Base-by-base conservation (phyloP, 2,113 vertebrate genomes). In the Nannobrachium achirus region DNA sequence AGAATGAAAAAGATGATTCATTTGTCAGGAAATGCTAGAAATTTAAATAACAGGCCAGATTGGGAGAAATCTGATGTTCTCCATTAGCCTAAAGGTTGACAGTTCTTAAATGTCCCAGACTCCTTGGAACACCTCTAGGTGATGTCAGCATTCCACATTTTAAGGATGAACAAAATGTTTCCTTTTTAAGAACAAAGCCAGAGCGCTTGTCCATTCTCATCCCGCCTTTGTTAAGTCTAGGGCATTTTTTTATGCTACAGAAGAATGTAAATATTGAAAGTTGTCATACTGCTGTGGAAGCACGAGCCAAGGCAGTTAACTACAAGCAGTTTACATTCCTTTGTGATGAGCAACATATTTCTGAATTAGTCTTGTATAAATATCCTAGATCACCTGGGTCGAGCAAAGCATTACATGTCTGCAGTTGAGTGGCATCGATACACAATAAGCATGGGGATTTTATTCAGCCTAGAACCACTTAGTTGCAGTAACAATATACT, bases 221-320 rank as follows among this genome's bases (percentile, higher is more conserved):
- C 87, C 67, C 84, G 85, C 83, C 71, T 86, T 79, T 92, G 83
- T 86, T 92, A 90, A 94, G 88, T 89, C 91, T 91, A 84, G 77
- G 89, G 84, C 89, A 89, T 92, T 92, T 59, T n/a, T 87, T 92
- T 80, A 90, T 91, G 88, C 82, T 69, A 84, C 70, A 56, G 83
- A 94, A 94, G 79, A 89, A 92, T 93, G 93, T 93, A 96, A 97
- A 96, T 95, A 94, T 95, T 96, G 91, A 95, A 94, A 92, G 77
- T 73, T 88, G 91, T 88, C 91, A 86, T 81, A 86, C 83, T 83
- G 72, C 84, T 46, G 74, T 42, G 84, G 82, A 79, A 84, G 83
- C 80, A 82, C 79, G 78, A 89, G 89, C 75, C 57, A 63, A 67
- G 71, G 75, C 80, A 78, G 59, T 69, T 63, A 66, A 63, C 82